phyloP scores from a whole-genome alignment of 2,797 vertebrate species.

The Anableps anableps region DNA sequence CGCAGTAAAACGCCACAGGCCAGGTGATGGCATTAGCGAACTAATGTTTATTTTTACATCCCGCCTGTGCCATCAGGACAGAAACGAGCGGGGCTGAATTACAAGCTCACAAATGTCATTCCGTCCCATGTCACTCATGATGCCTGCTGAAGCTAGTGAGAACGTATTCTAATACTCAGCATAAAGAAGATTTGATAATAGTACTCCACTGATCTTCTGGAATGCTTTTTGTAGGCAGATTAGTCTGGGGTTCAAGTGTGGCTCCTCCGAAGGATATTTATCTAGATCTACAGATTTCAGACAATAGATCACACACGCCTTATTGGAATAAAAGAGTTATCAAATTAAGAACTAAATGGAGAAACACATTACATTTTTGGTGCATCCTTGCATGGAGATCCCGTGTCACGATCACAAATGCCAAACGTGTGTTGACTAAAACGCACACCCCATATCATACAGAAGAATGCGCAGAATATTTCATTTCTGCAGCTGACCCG shows the following conservation, averaged over 20 bases:
- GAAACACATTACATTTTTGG: conserved; percentile 19
- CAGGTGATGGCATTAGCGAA: conserved; percentile 71
- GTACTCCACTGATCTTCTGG: not conserved
- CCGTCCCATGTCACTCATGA: conserved; percentile 58
- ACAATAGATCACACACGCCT: not conserved
- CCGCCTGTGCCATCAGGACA: conserved; percentile 39
- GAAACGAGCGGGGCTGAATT: conserved; percentile 22
- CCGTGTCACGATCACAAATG: conserved; percentile 57
- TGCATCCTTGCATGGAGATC: conserved; percentile 48
- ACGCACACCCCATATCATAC: conserved; percentile 64
- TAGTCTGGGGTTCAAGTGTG: not conserved
- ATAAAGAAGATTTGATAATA: not conserved
- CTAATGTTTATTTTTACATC: conserved; percentile 65
- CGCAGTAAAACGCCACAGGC: conserved; percentile 51
- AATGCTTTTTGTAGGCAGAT: not conserved
- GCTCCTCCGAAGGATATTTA: not conserved
- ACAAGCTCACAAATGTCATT: conserved; percentile 51
- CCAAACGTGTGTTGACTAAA: conserved; percentile 55
- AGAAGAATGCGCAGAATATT: conserved; percentile 45
- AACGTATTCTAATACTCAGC: conserved; percentile 9
- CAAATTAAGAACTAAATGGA: not conserved
- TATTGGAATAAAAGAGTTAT: not conserved
- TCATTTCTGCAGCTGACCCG: conserved; percentile 6
- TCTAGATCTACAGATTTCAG: not conserved
- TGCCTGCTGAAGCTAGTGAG: conserved; percentile 23